A percentile compares a stretch with the other conserved stretches of the same genome.
Conservation (phyloP, 2,113 vertebrate species). For the Halcyon malimbica region DNA sequence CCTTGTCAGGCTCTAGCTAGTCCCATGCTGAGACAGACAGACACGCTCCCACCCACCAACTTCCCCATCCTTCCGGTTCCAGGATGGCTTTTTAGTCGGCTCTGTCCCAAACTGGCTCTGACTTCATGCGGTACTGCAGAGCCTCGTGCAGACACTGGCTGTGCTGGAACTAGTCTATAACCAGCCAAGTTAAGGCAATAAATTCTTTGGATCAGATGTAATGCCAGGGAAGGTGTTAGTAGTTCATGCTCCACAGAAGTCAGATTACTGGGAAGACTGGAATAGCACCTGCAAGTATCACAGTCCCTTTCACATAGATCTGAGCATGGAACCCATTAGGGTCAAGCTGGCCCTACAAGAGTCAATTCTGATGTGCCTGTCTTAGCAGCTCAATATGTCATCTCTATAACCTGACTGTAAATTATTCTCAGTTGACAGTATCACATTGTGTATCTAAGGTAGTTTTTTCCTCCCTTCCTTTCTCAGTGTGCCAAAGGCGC, state of each 20-base stretch:
- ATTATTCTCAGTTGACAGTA: not conserved
- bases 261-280: not conserved
- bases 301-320: not conserved
- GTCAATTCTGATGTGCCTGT: not conserved
- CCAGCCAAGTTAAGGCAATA: not conserved
- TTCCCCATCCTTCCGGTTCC: not conserved
- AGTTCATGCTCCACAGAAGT: not conserved
- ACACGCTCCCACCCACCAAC: not conserved
- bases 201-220: not conserved
- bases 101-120: not conserved
- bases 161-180: not conserved
- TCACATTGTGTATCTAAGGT: not conserved
- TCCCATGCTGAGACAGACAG: not conserved
- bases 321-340: not conserved
- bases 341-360: not conserved
- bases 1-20: not conserved
- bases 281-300: not conserved
- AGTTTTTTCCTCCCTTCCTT: not conserved
- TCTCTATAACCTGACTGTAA: not conserved
- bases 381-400: not conserved
- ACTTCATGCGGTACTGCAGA: fast-evolving
- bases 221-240: not conserved
- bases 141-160: not conserved
- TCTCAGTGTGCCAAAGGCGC: not conserved
- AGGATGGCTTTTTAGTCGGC: not conserved